Percentiles rank a stretch among this genome's conserved stretches.
Conservation (phyloP, 2,797 vertebrate genomes). For the Gallinago solitaria region DNA sequence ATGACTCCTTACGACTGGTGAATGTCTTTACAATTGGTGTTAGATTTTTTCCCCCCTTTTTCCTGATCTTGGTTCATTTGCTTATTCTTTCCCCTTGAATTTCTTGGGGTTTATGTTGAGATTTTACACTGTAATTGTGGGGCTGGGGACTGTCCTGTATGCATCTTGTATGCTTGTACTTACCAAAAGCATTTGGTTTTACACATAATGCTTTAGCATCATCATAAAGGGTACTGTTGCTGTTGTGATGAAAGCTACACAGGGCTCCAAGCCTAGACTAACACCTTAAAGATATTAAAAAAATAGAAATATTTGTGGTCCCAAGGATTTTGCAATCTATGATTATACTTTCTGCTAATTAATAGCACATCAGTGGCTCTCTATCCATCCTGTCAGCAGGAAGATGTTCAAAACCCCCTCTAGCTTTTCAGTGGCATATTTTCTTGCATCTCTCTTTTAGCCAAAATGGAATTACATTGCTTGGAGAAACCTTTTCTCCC, state of each 20-base stretch:
- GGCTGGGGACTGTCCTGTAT: background rate
- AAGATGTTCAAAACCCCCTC: background rate
- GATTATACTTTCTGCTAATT: conserved; percentile 27
- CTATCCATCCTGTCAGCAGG: conserved; percentile 20
- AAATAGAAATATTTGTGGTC: background rate
- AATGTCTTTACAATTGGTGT: background rate
- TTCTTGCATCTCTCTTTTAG: background rate
- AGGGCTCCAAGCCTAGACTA: background rate
- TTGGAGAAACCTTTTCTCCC: conserved; percentile 22
- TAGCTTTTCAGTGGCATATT: background rate
- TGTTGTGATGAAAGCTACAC: background rate
- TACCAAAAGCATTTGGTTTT: background rate
- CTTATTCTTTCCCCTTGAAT: background rate
- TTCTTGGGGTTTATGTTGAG: background rate
- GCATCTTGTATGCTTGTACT: too few species aligned
- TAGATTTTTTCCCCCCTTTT: background rate
- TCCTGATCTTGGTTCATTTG: background rate
- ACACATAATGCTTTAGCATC: background rate
- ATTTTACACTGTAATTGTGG: background rate
- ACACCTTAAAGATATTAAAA: background rate
- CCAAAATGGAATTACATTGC: background rate
- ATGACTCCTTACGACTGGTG: background rate
- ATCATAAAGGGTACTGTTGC: background rate
- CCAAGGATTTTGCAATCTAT: background rate
- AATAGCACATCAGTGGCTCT: background rate